phyloP scores from a whole-genome alignment of 2,888 invertebrate species.

The Mythimna impura region DNA sequence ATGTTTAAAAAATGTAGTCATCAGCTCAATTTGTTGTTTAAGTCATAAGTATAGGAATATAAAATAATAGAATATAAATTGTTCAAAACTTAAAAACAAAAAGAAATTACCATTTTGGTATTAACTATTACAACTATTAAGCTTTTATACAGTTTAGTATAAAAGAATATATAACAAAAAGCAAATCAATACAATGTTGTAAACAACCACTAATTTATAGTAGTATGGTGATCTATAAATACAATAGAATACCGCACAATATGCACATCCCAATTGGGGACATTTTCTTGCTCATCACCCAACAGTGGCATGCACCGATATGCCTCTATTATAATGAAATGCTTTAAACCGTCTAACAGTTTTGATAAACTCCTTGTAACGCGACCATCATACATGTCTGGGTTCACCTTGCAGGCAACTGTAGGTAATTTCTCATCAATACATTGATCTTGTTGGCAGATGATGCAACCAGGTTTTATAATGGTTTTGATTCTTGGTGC shows the following conservation, averaged over 20 bases:
- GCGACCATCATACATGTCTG: slow-evolving; percentile 25
- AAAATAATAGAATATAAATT: slow-evolving; percentile 16
- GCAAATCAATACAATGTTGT: slow-evolving; percentile 8
- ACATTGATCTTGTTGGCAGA: slow-evolving; percentile 65
- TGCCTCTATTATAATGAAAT: slow-evolving; percentile 78
- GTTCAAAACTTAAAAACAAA: slow-evolving; percentile 25
- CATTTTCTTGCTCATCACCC: slow-evolving; percentile 78
- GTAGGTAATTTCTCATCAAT: slow-evolving; percentile 56
- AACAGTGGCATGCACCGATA: slow-evolving; percentile 85
- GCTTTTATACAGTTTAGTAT: slow-evolving; percentile 4
- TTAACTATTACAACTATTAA: too few relatives aligned
- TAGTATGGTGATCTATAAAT: slow-evolving; percentile 65
- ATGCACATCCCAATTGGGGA: slow-evolving; percentile 82
- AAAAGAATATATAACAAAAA: slow-evolving; percentile 4
- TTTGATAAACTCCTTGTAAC: slow-evolving; percentile 77
- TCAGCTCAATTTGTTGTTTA: slow-evolving; percentile 29
- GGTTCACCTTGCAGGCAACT: slow-evolving; percentile 14
- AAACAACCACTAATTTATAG: slow-evolving; percentile 6
- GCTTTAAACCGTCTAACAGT: slow-evolving; percentile 61
- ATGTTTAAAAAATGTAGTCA: slow-evolving; percentile 6
- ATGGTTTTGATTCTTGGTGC: slow-evolving; percentile 65
- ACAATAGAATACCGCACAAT: slow-evolving; percentile 79
- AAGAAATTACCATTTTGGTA: slow-evolving; percentile 16
- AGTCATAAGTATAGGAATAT: slow-evolving; percentile 19
- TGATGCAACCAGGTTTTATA: slow-evolving; percentile 60